Percentiles rank a stretch among this genome's conserved stretches.
Evolutionary conservation across 2,888 invertebrate species (phyloP).

Genomic region (Drosophila silvestris): DNA sequence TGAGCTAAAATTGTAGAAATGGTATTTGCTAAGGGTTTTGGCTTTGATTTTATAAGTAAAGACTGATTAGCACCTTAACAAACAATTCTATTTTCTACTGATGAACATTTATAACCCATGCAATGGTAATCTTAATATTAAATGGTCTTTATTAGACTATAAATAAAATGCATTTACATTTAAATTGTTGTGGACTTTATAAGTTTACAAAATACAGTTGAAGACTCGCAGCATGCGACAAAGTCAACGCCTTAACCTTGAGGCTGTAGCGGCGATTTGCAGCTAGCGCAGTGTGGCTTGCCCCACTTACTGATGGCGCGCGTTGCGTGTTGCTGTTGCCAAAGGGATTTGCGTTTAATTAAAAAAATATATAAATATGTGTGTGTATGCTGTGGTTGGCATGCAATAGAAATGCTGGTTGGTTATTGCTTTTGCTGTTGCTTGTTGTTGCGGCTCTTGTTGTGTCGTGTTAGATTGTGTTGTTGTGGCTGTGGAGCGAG

Average conservation of each 20-base stretch:
- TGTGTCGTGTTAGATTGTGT: constrained; percentile 33
- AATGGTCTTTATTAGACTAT: neutral
- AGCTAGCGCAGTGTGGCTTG: constrained; percentile 29
- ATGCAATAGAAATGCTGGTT: constrained; percentile 74
- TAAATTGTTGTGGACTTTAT: constrained; percentile 10
- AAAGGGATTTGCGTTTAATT: constrained; percentile 78
- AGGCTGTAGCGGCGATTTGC: constrained; percentile 48
- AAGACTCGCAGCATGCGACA: constrained; percentile 13
- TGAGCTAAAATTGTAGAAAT: neutral
- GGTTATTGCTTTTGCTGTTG: constrained; percentile 72
- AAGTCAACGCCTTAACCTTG: constrained; percentile 68
- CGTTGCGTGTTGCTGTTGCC: constrained; percentile 67
- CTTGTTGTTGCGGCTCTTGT: constrained; percentile 20
- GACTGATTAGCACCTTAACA: neutral
- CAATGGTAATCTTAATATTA: neutral
- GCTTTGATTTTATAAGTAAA: neutral
- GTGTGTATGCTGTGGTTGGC: constrained; percentile 61
- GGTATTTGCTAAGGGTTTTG: neutral
- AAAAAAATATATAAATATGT: constrained; percentile 72
- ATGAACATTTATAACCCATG: neutral
- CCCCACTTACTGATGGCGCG: constrained; percentile 36
- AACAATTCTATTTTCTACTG: neutral
- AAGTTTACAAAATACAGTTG: constrained; percentile 9
- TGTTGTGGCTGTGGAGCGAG: constrained; percentile 48
- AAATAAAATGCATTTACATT: neutral